phyloP scores from a whole-genome alignment of 2,797 vertebrate species.

The Lophotriccus pileatus region DNA sequence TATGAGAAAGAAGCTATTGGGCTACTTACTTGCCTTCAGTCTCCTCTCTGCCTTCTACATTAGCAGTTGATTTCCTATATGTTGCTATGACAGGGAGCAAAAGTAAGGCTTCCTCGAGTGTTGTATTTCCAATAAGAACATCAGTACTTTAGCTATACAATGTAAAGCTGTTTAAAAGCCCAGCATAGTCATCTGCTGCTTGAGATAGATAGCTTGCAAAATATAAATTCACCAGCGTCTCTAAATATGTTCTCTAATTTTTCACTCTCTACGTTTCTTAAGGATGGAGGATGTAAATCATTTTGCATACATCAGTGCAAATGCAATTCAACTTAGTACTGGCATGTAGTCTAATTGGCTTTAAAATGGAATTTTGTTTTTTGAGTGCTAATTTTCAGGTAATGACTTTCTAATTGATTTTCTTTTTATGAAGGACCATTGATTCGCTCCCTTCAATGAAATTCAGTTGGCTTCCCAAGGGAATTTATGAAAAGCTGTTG shows the following conservation, averaged over 20 bases:
- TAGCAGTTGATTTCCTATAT: not conserved
- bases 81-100: not conserved
- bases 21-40: not conserved
- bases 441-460: conserved; percentile 39
- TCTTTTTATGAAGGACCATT: conserved; percentile 24
- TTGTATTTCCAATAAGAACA: not conserved
- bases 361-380: conserved; percentile 43
- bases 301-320: conserved; percentile 21
- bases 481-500: conserved; percentile 33
- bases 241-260: not conserved
- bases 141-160: not conserved
- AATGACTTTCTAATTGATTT: conserved; percentile 57
- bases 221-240: not conserved
- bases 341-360: conserved; percentile 16
- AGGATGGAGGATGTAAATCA: not conserved
- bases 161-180: not conserved
- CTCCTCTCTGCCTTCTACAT: not conserved
- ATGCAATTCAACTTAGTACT: conserved; percentile 5
- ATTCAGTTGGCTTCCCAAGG: not conserved
- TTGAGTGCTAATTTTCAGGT: conserved; percentile 51
- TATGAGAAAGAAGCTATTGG: not conserved
- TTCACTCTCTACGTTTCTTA: not conserved
- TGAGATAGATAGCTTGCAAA: not conserved
- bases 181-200: not conserved
- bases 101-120: not conserved